Base-by-base conservation (phyloP, 1,140 invertebrate genomes). In the Lepidotrigona ventralis region DNA sequence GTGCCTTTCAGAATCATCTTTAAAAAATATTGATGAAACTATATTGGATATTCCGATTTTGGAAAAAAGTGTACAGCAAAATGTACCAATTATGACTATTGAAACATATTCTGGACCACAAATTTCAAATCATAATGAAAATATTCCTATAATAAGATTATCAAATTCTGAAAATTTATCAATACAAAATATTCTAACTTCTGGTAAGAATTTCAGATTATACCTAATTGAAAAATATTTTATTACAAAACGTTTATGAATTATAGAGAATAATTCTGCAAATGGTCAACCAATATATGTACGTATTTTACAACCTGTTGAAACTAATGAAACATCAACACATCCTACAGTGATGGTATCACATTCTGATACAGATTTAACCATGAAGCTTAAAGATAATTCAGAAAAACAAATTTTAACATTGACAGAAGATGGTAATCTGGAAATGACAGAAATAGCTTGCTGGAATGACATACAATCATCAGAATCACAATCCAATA, bases 371-470 rank as follows among this genome's bases (percentile, higher is more conserved):
- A 21, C 74, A 73, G 82, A 73, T 72, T 39, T 85, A 60, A 23
- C 84, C 14, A 66, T 76, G 1, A 85, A 87, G 77, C 39, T 81
- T 14, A 86, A 85, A 60, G 82, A 87, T 15, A 83, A 64, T 23
- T 56, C 51, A 29, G 82, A 26, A 19, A 91, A 87, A 68, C 90
- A 88, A 64, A 79, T 90, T 66, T 79, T 91, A 53, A 89, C 89
- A 46, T 69, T 91, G 39, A 83, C 85, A n/a, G 87, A 91, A 51
- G 90, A 91, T 72, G 91, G 90, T 70, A 90, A 73, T 85, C 72
- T 91, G 60, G 84, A 89, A 86, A 85, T 91, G 76, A 51, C 90
- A 23, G 88, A 91, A 33, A 70, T 91, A 69, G 39, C 77, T 60
- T 83, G 83, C 33, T 89, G 87, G 87, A 85, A 88, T 64, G 84